Base-by-base conservation (phyloP, 2,797 vertebrate genomes). In the Ataeniobius toweri region DNA sequence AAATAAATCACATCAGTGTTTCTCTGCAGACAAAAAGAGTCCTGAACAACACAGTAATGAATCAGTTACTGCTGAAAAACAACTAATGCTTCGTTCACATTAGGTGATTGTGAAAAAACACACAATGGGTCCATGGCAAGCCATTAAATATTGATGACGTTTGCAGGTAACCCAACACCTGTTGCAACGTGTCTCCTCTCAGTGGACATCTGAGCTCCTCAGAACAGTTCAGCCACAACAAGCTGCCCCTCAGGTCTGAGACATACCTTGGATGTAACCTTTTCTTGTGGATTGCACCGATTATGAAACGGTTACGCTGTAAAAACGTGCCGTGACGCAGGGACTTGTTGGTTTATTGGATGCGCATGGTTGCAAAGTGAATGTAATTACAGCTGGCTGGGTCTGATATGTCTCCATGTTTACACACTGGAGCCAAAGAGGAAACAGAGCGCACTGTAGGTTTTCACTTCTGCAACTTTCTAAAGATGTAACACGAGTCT, bases 131-230 rank as follows among this genome's bases (percentile, higher is more conserved):
- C 75, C 26, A 22, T 12, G 44, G 36, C 22, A 69, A 10, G 56
- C 31, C 84, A 78, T 91, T 56, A 91, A 92, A 91, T 41, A 85
- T 91, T 89, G 14, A 91, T 82, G 83, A 61, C 83, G 76, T 80
- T 75, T 85, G 61, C 80, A 53, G 79, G 90, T 78, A 93, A 93
- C 84, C 61, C 69, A 18, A 87, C 85, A 85, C 92, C 90, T 67
- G 56, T 36, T 44, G 26, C 51, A 18, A 50, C 46, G 50, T 74
- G 55, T 24, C 75, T 58, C 41, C n/a, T 77, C 67, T 39, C 70
- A 71, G 56, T 51, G 73, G 55, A 75, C 5, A 75, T 14, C 39
- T 14, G 73, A 74, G 82, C 76, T 80, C 73, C 22, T 20, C 8
- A 53, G 39, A 24, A 16, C n/a, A 73, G 74, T 36, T 58, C 75